These are phyloP conservation scores for Lobophora halterata DNA, from an alignment of 2,888 invertebrate genomes.

Conservation along the genomic window DNA sequence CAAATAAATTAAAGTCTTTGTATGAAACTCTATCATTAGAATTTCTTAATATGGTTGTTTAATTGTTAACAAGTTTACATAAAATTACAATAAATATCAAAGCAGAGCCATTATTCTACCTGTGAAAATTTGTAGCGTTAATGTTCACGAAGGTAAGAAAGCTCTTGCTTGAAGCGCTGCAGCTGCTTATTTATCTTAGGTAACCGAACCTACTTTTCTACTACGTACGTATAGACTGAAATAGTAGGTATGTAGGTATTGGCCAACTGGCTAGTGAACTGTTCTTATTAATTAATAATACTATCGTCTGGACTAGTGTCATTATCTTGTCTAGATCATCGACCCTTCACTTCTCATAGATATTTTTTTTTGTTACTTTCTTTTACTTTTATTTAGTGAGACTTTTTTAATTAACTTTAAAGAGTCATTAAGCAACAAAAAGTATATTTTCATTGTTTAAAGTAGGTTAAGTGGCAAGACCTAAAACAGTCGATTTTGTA, in stretches of 20 bases:
- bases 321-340: conserved; percentile 40
- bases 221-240: neutral
- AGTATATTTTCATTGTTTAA: conserved; percentile 5
- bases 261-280: conserved; percentile 24
- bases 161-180: conserved; percentile 1
- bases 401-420: too few relatives aligned
- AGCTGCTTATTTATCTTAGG: neutral
- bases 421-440: too few relatives aligned
- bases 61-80: conserved; percentile 30
- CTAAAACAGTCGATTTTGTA: conserved; percentile 16
- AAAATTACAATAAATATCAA: conserved; percentile 5
- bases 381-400: too few relatives aligned
- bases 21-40: conserved; percentile 54
- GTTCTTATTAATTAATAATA: conserved; percentile 29
- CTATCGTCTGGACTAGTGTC: conserved; percentile 17
- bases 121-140: neutral
- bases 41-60: conserved; percentile 40
- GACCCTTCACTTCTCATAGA: conserved; percentile 32
- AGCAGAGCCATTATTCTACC: neutral
- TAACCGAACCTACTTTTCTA: conserved; percentile 3
- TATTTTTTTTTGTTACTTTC: neutral
- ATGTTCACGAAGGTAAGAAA: too few relatives aligned
- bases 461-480: conserved; percentile 10
- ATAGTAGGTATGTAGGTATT: neutral
- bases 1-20: conserved; percentile 58